Evolutionary conservation across 2,797 vertebrate species (phyloP), one percentile per base, ranked within the genome.

Genomic region (Notolepis coatsorum): DNA sequence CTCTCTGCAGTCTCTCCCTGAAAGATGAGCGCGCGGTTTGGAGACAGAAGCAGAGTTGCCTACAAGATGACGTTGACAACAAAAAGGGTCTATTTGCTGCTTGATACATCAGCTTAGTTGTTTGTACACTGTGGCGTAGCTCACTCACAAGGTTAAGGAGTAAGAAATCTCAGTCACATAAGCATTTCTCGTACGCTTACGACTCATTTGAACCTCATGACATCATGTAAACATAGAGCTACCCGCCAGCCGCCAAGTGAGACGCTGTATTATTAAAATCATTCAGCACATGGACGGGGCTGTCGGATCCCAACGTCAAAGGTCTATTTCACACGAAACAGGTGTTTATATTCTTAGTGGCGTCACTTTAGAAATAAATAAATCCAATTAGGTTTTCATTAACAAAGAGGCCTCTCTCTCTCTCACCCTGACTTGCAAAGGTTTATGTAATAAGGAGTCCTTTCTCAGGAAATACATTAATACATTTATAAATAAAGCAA

Each of bases 381-480:
- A 84, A 86, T 25, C 68, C 35, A 67, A 12, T 25, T 8, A 13
- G 39, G 13, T 62, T 21, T 68, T 81, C 31, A 75, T 84, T 51
- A 56, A 73, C 69, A 70, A 51, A 64, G 61, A 12, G 55, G 38
- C 17, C 18, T 59, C n/a, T 23, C 53, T 67, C 17, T 57, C 15
- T 65, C 58, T 71, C 18, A 47, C 57, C 49, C 69, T 48, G 43
- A 63, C 62, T 57, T 57, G 46, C 18, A 35, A 67, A 60, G 45
- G 70, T 73, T 82, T 70, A 71, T 45, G 72, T 84, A 81, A 82
- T 60, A 65, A 73, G 60, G 61, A 53, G 45, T 54, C 41, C 63
- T 70, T 43, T 56, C 61, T n/a, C n/a, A n/a, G n/a, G n/a, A n/a
- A n/a, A n/a, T n/a, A n/a, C n/a, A n/a, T n/a, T n/a, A n/a, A n/a